Evolutionary conservation across 2,113 vertebrate species (phyloP).

Genomic region (Cacatua alba): DNA sequence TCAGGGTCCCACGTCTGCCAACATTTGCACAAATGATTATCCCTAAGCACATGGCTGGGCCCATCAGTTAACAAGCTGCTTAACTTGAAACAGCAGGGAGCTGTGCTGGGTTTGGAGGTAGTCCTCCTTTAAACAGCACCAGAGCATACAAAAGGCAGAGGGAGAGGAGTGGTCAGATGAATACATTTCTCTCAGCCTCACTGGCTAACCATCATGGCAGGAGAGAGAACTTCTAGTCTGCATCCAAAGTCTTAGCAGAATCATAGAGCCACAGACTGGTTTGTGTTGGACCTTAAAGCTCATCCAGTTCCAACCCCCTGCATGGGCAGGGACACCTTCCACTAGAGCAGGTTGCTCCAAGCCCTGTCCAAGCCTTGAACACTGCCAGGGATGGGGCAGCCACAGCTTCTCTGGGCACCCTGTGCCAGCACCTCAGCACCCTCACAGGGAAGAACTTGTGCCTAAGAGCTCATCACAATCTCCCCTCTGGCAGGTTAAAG

Average conservation of each 20-base stretch:
- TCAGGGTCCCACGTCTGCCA: background rate
- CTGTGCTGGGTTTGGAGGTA: background rate
- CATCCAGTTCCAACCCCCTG: background rate
- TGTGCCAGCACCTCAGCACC: too few relatives aligned
- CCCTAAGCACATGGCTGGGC: background rate
- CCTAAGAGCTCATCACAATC: too few relatives aligned
- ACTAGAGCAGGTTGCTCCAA: background rate
- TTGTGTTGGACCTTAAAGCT: background rate
- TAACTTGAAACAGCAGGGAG: background rate
- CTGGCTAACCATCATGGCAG: background rate
- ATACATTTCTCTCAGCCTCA: background rate
- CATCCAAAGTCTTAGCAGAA: background rate
- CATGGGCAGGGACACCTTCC: background rate
- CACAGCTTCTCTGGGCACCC: too few relatives aligned
- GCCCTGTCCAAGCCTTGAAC: background rate
- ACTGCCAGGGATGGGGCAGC: background rate
- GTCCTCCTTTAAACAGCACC: background rate
- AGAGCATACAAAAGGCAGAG: background rate
- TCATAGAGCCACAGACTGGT: background rate
- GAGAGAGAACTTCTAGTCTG: background rate
- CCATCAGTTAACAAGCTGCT: background rate
- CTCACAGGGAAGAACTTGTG: too few relatives aligned
- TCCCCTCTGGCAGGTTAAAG: background rate
- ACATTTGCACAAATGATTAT: constrained; percentile 22
- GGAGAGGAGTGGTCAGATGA: background rate